Conservation (phyloP, 2,888 invertebrate species). For the Thyatira batis region DNA sequence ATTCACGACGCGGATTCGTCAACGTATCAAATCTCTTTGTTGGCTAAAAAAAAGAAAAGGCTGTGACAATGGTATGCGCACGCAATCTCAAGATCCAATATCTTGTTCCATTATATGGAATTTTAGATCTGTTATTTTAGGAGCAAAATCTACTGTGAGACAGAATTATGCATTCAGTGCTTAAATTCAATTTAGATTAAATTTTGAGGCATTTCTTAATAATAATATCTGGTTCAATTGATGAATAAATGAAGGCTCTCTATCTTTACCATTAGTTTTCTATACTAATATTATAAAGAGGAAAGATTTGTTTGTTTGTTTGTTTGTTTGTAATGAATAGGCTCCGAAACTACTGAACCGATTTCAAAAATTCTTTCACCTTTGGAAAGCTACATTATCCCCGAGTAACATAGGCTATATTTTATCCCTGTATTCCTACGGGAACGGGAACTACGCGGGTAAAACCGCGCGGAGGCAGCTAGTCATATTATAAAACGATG, state of each 20-base stretch:
- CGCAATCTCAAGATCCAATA: conserved; percentile 75
- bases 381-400: too few species aligned
- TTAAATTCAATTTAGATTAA: conserved; percentile 7
- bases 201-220: conserved; percentile 9
- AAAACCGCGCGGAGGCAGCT: too few species aligned
- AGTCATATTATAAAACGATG: too few species aligned
- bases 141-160: conserved; percentile 54
- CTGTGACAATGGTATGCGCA: conserved; percentile 61
- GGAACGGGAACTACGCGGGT: too few species aligned
- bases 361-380: too few species aligned
- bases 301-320: too few species aligned
- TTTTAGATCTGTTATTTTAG: conserved; percentile 65
- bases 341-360: too few species aligned
- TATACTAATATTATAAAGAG: too few species aligned
- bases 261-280: too few species aligned
- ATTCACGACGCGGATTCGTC: conserved; percentile 67
- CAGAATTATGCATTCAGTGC: conserved; percentile 46
- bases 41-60: conserved; percentile 48
- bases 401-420: too few species aligned
- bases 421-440: too few species aligned
- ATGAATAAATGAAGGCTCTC: neutral
- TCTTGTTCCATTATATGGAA: conserved; percentile 44
- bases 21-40: conserved; percentile 71
- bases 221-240: neutral
- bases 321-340: too few species aligned